Conservation (phyloP, 2,888 invertebrate species). For the Xestia c-nigrum region DNA sequence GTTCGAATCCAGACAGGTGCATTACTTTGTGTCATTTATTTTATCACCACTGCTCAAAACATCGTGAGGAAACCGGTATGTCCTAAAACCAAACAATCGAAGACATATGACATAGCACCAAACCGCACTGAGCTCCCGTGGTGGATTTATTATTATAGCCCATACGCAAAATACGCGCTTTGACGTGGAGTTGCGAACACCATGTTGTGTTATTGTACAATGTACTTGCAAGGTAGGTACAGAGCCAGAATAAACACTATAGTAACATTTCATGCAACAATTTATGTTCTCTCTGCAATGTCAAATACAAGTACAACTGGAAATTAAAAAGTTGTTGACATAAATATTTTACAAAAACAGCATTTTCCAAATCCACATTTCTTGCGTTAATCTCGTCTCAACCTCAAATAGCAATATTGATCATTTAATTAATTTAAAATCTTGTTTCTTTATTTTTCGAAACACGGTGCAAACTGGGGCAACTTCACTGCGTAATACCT, state of each 20-base stretch:
- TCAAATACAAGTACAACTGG: background rate
- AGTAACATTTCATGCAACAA: background rate
- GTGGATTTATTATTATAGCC: too few relatives aligned
- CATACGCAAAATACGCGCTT: too few relatives aligned
- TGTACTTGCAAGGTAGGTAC: too few relatives aligned
- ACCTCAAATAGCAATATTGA: constrained; percentile 39
- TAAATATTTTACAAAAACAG: constrained; percentile 31
- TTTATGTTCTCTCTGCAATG: constrained; percentile 38
- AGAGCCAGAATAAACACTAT: constrained; percentile 1
- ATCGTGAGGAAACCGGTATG: too few relatives aligned
- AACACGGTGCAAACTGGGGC: constrained; percentile 42
- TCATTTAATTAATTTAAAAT: constrained; percentile 29
- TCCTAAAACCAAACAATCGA: too few relatives aligned
- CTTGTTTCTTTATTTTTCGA: constrained; percentile 40
- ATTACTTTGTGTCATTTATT: too few relatives aligned
- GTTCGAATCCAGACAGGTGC: too few relatives aligned
- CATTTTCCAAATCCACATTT: constrained; percentile 36
- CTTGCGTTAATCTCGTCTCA: constrained; percentile 31
- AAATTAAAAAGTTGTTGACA: constrained; percentile 60
- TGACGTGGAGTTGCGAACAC: too few relatives aligned
- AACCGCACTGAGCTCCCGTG: too few relatives aligned
- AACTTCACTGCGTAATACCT: constrained; percentile 48
- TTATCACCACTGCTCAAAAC: too few relatives aligned
- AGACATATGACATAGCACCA: too few relatives aligned
- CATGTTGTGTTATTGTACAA: too few relatives aligned